Conservation (phyloP, 2,888 invertebrate species). For the Neocrepidodera transversa region DNA sequence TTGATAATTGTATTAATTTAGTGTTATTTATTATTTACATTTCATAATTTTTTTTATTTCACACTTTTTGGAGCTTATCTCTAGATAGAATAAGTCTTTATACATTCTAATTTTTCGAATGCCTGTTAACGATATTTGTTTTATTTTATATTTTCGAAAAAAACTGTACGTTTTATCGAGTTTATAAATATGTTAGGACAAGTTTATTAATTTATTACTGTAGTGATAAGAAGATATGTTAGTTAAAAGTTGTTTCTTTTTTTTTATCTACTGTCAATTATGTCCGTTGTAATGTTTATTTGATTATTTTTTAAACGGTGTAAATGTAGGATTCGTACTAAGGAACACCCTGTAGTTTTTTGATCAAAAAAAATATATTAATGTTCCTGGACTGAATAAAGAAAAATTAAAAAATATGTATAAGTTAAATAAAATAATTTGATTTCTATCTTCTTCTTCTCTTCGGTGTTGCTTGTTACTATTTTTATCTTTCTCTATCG, state of each 20-base stretch:
- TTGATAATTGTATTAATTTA: conserved; percentile 24
- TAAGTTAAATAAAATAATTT: no score
- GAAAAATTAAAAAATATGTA: no score
- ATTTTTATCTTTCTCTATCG: no score
- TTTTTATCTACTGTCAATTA: no score
- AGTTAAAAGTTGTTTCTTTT: background rate
- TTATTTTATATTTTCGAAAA: conserved; percentile 37
- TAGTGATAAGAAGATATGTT: conserved; percentile 37
- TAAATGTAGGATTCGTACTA: no score
- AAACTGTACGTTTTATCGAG: conserved; percentile 39
- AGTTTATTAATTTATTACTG: conserved; percentile 47
- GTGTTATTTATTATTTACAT: conserved; percentile 36
- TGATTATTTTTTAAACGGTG: no score
- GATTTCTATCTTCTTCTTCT: no score
- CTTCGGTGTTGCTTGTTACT: no score
- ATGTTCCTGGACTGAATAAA: no score
- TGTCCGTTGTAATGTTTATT: no score
- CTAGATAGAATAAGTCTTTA: conserved; percentile 28
- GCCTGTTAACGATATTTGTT: conserved; percentile 34
- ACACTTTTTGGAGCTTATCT: conserved; percentile 33
- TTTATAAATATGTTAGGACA: conserved; percentile 47
- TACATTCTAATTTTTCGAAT: conserved; percentile 37
- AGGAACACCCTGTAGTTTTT: no score
- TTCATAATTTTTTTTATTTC: conserved; percentile 38
- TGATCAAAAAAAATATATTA: no score